Evolutionary conservation across 2,113 vertebrate genomes (phyloP), one percentile per base, ranked within the genome.

Genomic region (Cyphomyrus discorhynchus): DNA sequence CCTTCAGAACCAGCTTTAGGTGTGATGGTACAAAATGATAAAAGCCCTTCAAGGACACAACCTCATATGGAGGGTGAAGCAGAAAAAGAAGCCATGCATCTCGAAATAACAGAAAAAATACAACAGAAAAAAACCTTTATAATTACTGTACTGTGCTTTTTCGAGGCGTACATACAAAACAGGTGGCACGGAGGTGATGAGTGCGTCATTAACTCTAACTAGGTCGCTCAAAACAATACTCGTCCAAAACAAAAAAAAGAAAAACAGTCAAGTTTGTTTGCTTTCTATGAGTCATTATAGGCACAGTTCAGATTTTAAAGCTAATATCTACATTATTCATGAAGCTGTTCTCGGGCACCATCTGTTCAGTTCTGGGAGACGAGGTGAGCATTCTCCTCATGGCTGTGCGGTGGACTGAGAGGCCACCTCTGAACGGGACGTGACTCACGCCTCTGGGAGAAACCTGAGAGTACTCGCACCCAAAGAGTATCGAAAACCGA

Each of bases 281-380:
- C 89, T 90, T 91, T 82, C 49, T 66, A 88, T 90, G 80, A 77
- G 31, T 91, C 90, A 91, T 83, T 91, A 88, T 82, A 88, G 50
- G 58, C 89, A 88, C 49, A 90, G 90, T 91, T 93, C 80, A 91
- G 86, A 35, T 90, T 89, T 87, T 74, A 77, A 21, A 42, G 50
- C 87, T 90, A 31, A 82, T 88, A 35, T 89, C 84, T 92, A 90
- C 92, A 92, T 91, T 89, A 92, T 91, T 90, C 89, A 93, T 92
- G 90, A 88, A 91, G 49, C 39, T 91, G 88, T 3, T 53, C 74
- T 83, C 84, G 39, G 66, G 89, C 86, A 8, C 91, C 93, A 94
- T 95, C 93, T 93, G 94, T 89, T 92, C 89, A 83, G 87, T 70
- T 90, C 53, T 90, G 89, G 90, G 3, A 24, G 85, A 90, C 56